Evolutionary conservation across 2,113 vertebrate species (phyloP), one percentile per base, ranked within the genome.

Genomic region (Nanorana parkeri): DNA sequence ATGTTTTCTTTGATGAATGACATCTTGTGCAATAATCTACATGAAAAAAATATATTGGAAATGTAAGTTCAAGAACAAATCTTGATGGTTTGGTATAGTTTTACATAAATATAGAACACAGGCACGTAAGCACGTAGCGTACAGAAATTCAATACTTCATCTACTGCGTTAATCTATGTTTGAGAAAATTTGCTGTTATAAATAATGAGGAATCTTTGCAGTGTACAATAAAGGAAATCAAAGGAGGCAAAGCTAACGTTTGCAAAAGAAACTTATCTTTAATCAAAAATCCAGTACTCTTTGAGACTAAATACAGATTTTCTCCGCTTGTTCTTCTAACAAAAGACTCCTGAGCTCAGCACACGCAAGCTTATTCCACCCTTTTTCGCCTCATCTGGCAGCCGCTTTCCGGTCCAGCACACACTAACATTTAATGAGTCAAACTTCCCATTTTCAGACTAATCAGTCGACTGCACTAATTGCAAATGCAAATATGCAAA

Each of bases 401-500:
- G 92, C 88, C 85, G 84, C 92, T 96, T 97, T 98, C 95, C 91
- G 91, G 96, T 97, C 95, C 95, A 97, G 90, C 94, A 95, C 92
- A 92, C 95, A 95, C 93, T 88, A 94, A 93, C 92, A 96, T 96
- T 94, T 95, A 97, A 98, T 97, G 96, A 99, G 97, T 99, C 96
- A 97, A 97, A 99, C 97, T 97, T 97, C 95, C 94, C 96, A 97
- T 99, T 97, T 94, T 97, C 97, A 98, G 95, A 97, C 96, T 99
- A 97, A 99, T 99, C 98, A 98, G 96, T 99, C 93, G 93, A 96
- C 96, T 99, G 97, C 96, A 96, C 98, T 98, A 99, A 99, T 99
- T 99, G 98, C 97, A 98, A 99, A 99, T 99, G 97, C 97, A 99
- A 99, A 99, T 99, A 99, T 98, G 97, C 96, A 99, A 99, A 99